Percentiles rank a stretch among this genome's conserved stretches.
Evolutionary conservation across 1,140 invertebrate genomes (phyloP).

Genomic region (Cryptotermes secundus): DNA sequence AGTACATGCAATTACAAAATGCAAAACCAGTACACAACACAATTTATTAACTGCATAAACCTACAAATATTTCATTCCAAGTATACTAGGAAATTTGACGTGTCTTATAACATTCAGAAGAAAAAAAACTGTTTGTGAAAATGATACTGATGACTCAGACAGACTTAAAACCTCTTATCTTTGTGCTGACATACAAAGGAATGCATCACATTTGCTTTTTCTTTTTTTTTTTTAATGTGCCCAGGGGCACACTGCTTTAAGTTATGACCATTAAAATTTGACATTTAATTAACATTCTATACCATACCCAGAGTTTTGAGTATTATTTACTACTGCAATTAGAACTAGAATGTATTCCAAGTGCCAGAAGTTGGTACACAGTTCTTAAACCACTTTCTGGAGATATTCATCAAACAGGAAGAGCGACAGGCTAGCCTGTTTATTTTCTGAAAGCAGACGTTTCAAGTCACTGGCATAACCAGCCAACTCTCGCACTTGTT

Average conservation of each 20-base stretch:
- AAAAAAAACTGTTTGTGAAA: not conserved
- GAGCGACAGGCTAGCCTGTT: conserved; percentile 61
- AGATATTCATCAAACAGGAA: conserved; percentile 79
- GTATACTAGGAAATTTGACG: too few relatives aligned
- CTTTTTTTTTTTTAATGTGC: too few relatives aligned
- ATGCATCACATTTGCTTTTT: too few relatives aligned
- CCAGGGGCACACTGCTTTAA: too few relatives aligned
- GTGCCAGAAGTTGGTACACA: not conserved
- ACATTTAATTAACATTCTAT: not conserved
- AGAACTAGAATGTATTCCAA: not conserved
- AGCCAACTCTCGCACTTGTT: conserved; percentile 64
- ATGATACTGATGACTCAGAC: not conserved
- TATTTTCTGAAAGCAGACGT: conserved; percentile 57
- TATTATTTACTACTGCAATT: too few relatives aligned
- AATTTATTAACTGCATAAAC: too few relatives aligned
- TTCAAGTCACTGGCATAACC: conserved; percentile 72
- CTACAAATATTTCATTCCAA: too few relatives aligned
- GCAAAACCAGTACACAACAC: too few relatives aligned
- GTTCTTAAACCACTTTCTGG: conserved; percentile 50
- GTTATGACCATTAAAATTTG: too few relatives aligned
- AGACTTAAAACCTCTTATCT: not conserved
- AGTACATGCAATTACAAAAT: too few relatives aligned
- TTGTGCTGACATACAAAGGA: not conserved
- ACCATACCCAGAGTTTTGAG: not conserved
- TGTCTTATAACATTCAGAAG: too few relatives aligned